Percentiles rank a stretch among this genome's conserved stretches.
Conservation (phyloP, 2,797 vertebrate genomes). For the Acanthurus tractus region DNA sequence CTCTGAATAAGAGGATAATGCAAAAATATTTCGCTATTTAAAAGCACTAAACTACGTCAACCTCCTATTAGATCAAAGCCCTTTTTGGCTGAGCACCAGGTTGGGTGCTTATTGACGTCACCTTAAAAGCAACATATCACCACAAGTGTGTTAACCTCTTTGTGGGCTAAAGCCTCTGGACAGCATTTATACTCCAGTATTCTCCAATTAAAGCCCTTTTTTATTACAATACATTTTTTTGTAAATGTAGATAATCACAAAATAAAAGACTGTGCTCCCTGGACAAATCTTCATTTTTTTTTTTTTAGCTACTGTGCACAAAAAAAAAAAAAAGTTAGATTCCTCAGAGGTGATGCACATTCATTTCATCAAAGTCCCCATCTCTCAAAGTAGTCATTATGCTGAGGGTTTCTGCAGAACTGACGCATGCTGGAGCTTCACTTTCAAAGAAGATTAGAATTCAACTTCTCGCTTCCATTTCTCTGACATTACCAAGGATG, state of each 20-base stretch:
- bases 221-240: not conserved
- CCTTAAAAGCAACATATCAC: constrained; percentile 6
- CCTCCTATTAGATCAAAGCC: constrained; percentile 14
- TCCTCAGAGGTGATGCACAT: constrained; percentile 24
- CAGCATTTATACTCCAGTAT: not conserved
- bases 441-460: constrained; percentile 56
- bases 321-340: not conserved
- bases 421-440: constrained; percentile 48
- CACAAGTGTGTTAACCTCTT: constrained; percentile 18
- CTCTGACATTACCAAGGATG: constrained; percentile 79
- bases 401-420: constrained; percentile 36
- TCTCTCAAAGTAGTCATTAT: constrained; percentile 46
- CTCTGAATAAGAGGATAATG: not conserved
- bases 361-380: constrained; percentile 43
- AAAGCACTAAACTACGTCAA: constrained; percentile 6
- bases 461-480: constrained; percentile 50
- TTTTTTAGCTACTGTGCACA: not conserved
- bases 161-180: constrained; percentile 15
- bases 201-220: constrained; percentile 6
- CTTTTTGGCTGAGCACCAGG: constrained; percentile 31
- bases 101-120: constrained; percentile 38
- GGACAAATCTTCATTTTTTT: not conserved
- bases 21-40: not conserved
- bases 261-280: not conserved
- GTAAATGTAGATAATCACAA: not conserved